phyloP scores from a whole-genome alignment of 2,888 invertebrate species.

The Pandemis heparana region DNA sequence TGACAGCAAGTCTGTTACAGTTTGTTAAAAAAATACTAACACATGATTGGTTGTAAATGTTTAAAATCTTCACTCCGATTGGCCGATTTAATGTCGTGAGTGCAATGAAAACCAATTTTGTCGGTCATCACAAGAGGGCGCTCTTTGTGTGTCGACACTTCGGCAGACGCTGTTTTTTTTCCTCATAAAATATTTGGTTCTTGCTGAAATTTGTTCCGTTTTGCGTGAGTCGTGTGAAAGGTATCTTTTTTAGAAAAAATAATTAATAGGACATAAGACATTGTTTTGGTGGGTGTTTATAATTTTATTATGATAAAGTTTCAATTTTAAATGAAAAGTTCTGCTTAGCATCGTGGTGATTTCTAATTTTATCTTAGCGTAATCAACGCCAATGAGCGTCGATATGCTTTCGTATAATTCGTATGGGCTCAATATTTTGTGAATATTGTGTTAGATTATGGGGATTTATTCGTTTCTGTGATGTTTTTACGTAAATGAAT shows the following conservation, averaged over 20 bases:
- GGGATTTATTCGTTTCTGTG: neutral
- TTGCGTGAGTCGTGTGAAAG: slow-evolving; percentile 69
- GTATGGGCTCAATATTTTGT: slow-evolving; percentile 15
- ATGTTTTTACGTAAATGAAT: neutral
- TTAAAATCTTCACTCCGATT: slow-evolving; percentile 14
- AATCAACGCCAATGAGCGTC: slow-evolving; percentile 56
- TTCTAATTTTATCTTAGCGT: slow-evolving; percentile 41
- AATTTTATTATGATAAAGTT: slow-evolving; percentile 49
- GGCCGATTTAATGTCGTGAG: slow-evolving; percentile 4
- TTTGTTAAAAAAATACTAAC: slow-evolving; percentile 45
- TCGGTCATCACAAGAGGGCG: slow-evolving; percentile 71
- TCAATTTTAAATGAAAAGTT: slow-evolving; percentile 31
- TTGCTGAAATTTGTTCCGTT: slow-evolving; percentile 76
- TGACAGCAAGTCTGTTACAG: slow-evolving; percentile 67
- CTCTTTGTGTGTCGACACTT: slow-evolving; percentile 62
- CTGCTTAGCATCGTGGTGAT: slow-evolving; percentile 23
- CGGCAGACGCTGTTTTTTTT: slow-evolving; percentile 68
- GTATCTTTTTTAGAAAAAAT: slow-evolving; percentile 65
- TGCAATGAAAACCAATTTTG: slow-evolving; percentile 63
- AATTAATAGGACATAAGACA: slow-evolving; percentile 65
- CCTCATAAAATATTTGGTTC: slow-evolving; percentile 73
- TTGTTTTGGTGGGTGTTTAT: slow-evolving; percentile 76
- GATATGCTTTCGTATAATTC: slow-evolving; percentile 46
- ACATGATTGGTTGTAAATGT: slow-evolving; percentile 50
- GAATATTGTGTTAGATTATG: neutral